Conservation (phyloP, 1,140 invertebrate species). For the Physella acuta region DNA sequence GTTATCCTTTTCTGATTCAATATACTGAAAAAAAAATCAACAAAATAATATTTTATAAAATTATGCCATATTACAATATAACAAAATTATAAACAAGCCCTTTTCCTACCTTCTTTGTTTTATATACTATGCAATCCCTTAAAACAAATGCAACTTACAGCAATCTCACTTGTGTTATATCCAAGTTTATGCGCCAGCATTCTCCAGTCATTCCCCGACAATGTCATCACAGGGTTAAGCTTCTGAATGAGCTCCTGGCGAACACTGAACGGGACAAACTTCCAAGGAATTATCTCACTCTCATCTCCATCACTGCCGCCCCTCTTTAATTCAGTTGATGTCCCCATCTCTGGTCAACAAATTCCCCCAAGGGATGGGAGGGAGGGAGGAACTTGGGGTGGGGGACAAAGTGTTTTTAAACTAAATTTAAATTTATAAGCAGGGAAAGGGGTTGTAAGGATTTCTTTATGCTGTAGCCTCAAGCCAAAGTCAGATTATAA, state of each 20-base stretch:
- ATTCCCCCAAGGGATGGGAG: too few species aligned
- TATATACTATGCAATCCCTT: neutral
- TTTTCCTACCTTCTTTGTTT: neutral
- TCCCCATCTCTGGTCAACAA: too few species aligned
- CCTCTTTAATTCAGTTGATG: neutral
- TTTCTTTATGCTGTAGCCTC: too few species aligned
- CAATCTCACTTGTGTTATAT: slow-evolving; percentile 1
- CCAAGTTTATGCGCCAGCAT: slow-evolving; percentile 7
- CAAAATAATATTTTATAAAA: neutral
- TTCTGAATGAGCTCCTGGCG: slow-evolving; percentile 7
- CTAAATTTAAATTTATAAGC: too few species aligned
- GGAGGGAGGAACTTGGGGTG: too few species aligned
- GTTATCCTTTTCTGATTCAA: slow-evolving; percentile 12
- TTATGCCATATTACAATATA: neutral
- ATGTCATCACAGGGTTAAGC: slow-evolving; percentile 6
- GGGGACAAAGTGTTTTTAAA: too few species aligned
- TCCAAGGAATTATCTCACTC: slow-evolving; percentile 1
- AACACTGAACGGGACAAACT: neutral
- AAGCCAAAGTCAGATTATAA: too few species aligned
- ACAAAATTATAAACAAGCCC: neutral
- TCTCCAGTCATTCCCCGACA: slow-evolving; percentile 15
- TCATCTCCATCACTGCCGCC: neutral
- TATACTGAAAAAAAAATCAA: slow-evolving; percentile 5
- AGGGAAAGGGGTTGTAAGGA: too few species aligned
- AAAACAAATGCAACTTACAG: neutral